Conservation (phyloP, 2,888 invertebrate genomes). For the Linnaemya tessellans region DNA sequence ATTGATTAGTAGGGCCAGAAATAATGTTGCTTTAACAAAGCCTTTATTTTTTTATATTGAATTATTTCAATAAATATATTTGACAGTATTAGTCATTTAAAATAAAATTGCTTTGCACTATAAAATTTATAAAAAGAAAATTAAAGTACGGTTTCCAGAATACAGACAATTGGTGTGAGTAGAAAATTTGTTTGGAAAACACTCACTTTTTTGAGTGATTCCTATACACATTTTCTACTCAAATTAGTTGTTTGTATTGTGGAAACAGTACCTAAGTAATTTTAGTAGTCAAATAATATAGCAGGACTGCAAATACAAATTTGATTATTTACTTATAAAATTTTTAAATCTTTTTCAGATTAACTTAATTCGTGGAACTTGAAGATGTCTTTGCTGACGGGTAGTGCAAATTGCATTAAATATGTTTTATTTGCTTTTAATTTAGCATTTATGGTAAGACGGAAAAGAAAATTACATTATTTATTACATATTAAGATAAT, state of each 20-base stretch:
- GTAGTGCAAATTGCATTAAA: slow-evolving; percentile 86
- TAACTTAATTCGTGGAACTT: not conserved
- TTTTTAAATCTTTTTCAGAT: slow-evolving; percentile 18
- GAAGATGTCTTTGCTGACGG: slow-evolving; percentile 82
- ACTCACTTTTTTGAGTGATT: too few relatives aligned
- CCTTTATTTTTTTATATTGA: not conserved
- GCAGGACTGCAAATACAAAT: not conserved
- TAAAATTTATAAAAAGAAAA: too few relatives aligned
- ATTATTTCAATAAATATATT: slow-evolving; percentile 36
- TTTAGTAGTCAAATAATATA: too few relatives aligned
- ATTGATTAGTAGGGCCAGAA: slow-evolving; percentile 11
- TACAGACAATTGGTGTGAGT: too few relatives aligned
- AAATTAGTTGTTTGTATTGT: too few relatives aligned
- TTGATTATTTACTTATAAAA: not conserved
- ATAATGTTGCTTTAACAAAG: not conserved
- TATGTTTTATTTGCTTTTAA: slow-evolving; percentile 90
- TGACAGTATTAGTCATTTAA: not conserved
- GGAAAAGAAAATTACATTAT: not conserved
- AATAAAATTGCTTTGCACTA: not conserved
- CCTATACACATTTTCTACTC: too few relatives aligned
- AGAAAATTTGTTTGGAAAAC: too few relatives aligned
- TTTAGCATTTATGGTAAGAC: slow-evolving; percentile 89
- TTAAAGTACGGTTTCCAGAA: too few relatives aligned
- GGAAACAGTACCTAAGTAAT: not conserved
- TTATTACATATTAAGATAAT: too few relatives aligned